Evolutionary conservation across 2,797 vertebrate species (phyloP).

Genomic region (Spinus olivaceus): DNA sequence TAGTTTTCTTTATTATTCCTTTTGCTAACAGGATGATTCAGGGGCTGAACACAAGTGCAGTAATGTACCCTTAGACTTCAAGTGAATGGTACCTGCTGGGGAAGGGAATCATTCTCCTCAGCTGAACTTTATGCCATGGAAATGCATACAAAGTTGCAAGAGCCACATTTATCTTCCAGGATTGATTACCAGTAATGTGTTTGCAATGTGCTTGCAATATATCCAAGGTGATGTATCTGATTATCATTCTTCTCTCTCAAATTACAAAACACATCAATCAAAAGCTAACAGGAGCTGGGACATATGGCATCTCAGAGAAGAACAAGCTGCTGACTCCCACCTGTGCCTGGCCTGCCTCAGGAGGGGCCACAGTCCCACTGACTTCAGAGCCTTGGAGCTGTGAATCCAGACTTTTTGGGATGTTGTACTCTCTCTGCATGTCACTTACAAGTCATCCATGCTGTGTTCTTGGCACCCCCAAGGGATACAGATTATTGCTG

Average conservation of each 20-base stretch:
- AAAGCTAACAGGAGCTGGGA: not conserved
- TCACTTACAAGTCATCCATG: not conserved
- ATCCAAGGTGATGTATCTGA: not conserved
- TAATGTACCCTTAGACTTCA: not conserved
- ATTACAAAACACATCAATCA: slow-evolving; percentile 27
- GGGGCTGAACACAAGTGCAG: not conserved
- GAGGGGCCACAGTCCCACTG: not conserved
- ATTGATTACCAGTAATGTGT: not conserved
- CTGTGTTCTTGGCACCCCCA: not conserved
- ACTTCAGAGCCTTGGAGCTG: not conserved
- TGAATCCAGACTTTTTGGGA: not conserved
- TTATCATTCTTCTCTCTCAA: not conserved
- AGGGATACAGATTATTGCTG: not conserved
- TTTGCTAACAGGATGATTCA: not conserved
- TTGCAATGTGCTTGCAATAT: not conserved
- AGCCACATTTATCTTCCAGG: not conserved
- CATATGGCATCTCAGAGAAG: not conserved
- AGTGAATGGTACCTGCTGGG: not conserved
- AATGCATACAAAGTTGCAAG: not conserved
- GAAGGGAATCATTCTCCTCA: not conserved
- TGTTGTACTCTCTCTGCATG: not conserved
- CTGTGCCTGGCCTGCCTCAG: not conserved
- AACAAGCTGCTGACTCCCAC: slow-evolving; percentile 9
- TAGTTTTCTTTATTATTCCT: not conserved
- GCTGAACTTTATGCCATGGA: not conserved